Conservation (phyloP, 2,888 invertebrate species). For the Pasiphila rectangulata region DNA sequence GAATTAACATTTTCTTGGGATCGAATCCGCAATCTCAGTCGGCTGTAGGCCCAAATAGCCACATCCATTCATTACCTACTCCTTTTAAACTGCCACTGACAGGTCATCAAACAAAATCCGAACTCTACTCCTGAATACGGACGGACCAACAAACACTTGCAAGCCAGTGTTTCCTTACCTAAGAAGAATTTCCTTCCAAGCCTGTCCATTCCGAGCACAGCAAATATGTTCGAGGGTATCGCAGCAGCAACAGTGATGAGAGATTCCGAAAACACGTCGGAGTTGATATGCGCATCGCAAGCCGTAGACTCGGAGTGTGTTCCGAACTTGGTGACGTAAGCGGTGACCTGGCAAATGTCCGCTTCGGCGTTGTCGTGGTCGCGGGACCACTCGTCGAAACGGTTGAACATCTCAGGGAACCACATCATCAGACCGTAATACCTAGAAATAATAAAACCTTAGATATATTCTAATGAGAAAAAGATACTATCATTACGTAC, state of each 20-base stretch:
- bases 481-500: neutral
- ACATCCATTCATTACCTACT: too few species aligned
- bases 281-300: conserved; percentile 87
- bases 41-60: too few species aligned
- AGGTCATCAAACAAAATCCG: too few species aligned
- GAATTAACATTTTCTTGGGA: too few species aligned
- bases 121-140: too few species aligned
- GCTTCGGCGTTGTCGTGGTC: conserved; percentile 84
- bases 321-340: conserved; percentile 86
- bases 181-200: conserved; percentile 92
- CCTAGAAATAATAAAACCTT: conserved; percentile 55
- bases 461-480: neutral
- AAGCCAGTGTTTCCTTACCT: conserved; percentile 78
- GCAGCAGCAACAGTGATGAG: conserved; percentile 93
- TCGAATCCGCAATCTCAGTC: too few species aligned
- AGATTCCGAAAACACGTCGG: conserved; percentile 91
- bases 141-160: too few species aligned
- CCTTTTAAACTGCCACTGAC: too few species aligned
- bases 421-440: conserved; percentile 98
- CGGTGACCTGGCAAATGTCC: conserved; percentile 88
- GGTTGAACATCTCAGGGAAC: conserved; percentile 96
- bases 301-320: conserved; percentile 77
- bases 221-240: conserved; percentile 91
- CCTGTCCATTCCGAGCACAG: conserved; percentile 91
- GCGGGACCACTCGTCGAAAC: conserved; percentile 90